A percentile compares a stretch with the other conserved stretches of the same genome.
These are phyloP conservation scores for Ornithorhynchus anatinus DNA, from an alignment of 2,113 vertebrate species.

Conservation along the genomic window DNA sequence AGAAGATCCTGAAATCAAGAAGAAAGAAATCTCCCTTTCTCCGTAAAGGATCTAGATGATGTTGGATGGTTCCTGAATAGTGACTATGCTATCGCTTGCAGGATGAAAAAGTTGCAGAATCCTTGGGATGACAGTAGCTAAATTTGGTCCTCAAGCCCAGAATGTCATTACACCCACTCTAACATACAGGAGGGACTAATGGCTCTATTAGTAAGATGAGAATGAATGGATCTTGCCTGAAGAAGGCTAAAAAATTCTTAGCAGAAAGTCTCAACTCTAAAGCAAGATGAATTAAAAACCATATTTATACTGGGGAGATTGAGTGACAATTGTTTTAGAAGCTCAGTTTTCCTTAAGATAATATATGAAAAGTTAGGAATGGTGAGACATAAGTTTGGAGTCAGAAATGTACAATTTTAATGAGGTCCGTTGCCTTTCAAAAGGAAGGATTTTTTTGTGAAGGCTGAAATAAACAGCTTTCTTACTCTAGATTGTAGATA, in stretches of 20 bases:
- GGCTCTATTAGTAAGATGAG: not conserved
- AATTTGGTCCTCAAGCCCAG: too few relatives aligned
- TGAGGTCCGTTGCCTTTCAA: conserved; percentile 15
- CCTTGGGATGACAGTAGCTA: not conserved
- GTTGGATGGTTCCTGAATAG: too few relatives aligned
- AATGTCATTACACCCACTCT: too few relatives aligned
- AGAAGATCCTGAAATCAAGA: too few relatives aligned
- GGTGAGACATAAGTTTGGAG: not conserved
- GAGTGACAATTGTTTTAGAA: not conserved
- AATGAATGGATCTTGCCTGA: not conserved
- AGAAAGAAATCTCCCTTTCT: too few relatives aligned
- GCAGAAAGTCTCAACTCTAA: not conserved
- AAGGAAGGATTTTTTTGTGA: conserved; percentile 48
- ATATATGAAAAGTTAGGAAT: not conserved
- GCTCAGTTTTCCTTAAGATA: not conserved
- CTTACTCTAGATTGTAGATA: conserved; percentile 55
- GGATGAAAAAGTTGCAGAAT: not conserved
- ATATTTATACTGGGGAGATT: not conserved
- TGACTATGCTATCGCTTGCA: too few relatives aligned
- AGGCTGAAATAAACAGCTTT: conserved; percentile 51
- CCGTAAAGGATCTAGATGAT: too few relatives aligned
- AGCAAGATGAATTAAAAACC: not conserved
- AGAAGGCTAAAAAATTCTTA: not conserved
- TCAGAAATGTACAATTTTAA: not conserved
- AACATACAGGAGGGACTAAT: too few relatives aligned